Percentiles rank a stretch among this genome's conserved stretches.
phyloP scores from a whole-genome alignment of 2,797 vertebrate genomes.

The Sebastes elongatus region DNA sequence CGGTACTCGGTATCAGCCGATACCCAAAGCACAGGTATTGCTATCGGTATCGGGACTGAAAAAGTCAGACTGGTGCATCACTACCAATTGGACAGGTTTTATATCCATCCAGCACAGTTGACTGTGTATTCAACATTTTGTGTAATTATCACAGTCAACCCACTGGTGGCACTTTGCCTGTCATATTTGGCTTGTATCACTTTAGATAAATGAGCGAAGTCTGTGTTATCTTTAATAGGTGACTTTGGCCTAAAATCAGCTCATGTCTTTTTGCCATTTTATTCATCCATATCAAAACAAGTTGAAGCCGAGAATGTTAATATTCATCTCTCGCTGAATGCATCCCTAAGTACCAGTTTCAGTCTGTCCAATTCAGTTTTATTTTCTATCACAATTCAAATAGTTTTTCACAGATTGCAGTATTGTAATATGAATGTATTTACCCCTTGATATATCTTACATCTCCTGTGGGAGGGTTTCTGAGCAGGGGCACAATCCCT shows the following conservation, averaged over 20 bases:
- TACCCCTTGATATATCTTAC: background rate
- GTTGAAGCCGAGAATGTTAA: background rate
- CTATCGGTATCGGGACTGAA: no score
- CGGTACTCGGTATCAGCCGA: no score
- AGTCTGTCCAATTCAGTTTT: background rate
- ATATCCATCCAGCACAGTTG: background rate
- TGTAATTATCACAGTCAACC: slow-evolving; percentile 44
- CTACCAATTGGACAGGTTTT: background rate
- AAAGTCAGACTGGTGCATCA: no score
- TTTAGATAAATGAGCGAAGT: slow-evolving; percentile 16
- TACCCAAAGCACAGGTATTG: no score
- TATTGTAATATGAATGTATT: background rate
- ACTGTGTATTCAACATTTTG: slow-evolving; percentile 13
- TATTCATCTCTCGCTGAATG: background rate
- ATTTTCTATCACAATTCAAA: background rate
- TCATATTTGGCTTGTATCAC: slow-evolving; percentile 20
- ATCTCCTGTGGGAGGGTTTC: slow-evolving; percentile 5
- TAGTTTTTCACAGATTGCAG: background rate
- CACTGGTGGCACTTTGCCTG: slow-evolving; percentile 20
- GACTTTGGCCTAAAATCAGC: slow-evolving; percentile 18
- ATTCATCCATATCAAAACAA: slow-evolving; percentile 13
- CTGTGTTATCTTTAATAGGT: slow-evolving; percentile 35
- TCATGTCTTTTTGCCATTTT: slow-evolving; percentile 16
- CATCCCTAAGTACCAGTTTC: background rate
- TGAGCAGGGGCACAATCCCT: slow-evolving; percentile 8